Conservation (phyloP, 1,140 invertebrate species). For the Pogonus chalceus region DNA sequence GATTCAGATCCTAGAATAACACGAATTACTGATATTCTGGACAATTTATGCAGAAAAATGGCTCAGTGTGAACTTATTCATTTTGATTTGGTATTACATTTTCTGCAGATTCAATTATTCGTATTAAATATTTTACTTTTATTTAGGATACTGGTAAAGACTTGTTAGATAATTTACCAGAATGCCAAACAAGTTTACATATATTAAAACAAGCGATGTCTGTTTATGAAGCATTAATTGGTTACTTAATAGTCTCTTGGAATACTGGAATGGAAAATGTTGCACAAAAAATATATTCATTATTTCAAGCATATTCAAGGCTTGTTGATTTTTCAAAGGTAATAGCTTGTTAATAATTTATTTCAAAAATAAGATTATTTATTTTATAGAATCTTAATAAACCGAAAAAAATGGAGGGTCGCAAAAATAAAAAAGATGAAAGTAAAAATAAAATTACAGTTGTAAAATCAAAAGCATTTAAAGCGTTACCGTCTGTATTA, state of each 20-base stretch:
- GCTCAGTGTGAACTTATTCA: constrained; percentile 30
- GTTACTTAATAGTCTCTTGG: constrained; percentile 37
- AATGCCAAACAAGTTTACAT: constrained; percentile 36
- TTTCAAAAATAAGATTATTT: constrained; percentile 10
- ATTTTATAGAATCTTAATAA: constrained; percentile 30
- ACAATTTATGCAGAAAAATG: constrained; percentile 27
- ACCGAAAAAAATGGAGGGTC: constrained; percentile 33
- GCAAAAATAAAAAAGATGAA: constrained; percentile 28
- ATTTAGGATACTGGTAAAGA: constrained; percentile 39
- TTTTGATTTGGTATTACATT: constrained; percentile 35
- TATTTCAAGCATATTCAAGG: constrained; percentile 37
- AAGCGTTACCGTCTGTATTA: constrained; percentile 36
- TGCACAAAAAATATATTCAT: constrained; percentile 31
- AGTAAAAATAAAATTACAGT: constrained; percentile 28
- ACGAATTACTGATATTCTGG: constrained; percentile 21
- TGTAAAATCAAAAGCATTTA: constrained; percentile 23
- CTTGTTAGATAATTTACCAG: constrained; percentile 35
- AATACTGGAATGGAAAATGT: constrained; percentile 27
- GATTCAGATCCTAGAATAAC: constrained; percentile 17
- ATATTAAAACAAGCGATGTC: constrained; percentile 36
- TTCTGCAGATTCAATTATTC: neutral
- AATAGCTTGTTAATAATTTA: constrained; percentile 13
- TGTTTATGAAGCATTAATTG: constrained; percentile 42
- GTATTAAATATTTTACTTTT: constrained; percentile 4
- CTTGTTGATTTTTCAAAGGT: constrained; percentile 39